A percentile compares a stretch with the other conserved stretches of the same genome.
Evolutionary conservation across 2,113 vertebrate genomes (phyloP).

Genomic region (Erythrolamprus reginae): DNA sequence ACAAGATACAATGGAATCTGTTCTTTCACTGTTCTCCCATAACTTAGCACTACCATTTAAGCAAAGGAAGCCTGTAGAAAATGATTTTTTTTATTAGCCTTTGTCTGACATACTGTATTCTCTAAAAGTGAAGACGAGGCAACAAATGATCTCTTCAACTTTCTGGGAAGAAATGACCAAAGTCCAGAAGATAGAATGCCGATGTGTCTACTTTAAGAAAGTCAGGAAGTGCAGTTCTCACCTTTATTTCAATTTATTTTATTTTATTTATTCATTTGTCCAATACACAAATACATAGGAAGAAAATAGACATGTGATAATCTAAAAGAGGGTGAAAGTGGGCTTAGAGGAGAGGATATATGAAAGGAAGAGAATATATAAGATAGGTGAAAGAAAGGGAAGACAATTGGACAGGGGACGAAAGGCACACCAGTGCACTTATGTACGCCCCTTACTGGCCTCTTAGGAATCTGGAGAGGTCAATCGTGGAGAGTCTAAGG

Average conservation of each 20-base stretch:
- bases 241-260: not conserved
- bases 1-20: not conserved
- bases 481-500: too few relatives aligned
- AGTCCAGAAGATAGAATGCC: not conserved
- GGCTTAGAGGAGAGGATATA: too few relatives aligned
- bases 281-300: too few relatives aligned
- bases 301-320: too few relatives aligned
- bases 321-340: too few relatives aligned
- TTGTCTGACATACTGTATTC: not conserved
- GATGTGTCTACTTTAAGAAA: not conserved
- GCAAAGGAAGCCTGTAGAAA: not conserved
- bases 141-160: not conserved
- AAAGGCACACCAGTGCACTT: too few relatives aligned
- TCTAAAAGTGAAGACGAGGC: not conserved
- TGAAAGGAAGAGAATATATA: too few relatives aligned
- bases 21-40: not conserved
- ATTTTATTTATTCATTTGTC: too few relatives aligned
- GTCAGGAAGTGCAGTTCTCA: not conserved
- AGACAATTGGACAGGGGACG: too few relatives aligned
- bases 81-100: not conserved
- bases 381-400: too few relatives aligned
- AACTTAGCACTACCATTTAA: not conserved
- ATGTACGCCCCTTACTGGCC: too few relatives aligned
- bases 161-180: not conserved
- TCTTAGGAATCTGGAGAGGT: too few relatives aligned